Percentiles rank a stretch among this genome's conserved stretches.
Conservation (phyloP, 2,113 vertebrate genomes). For the Festucalex cinctus region DNA sequence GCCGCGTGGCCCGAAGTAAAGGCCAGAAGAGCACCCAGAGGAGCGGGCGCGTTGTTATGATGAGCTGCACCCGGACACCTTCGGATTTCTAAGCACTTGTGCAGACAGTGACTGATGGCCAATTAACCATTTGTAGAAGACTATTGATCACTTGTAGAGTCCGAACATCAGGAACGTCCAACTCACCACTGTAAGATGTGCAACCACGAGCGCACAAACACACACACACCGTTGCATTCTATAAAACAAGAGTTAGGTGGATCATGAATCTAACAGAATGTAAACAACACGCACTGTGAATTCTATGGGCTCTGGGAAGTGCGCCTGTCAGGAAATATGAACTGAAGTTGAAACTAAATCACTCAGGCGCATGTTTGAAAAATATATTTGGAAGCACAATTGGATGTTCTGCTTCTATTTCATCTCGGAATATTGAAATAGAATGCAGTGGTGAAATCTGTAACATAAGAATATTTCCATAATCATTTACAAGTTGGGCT, state of each 20-base stretch:
- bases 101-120: conserved; percentile 75
- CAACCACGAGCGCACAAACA: conserved; percentile 14
- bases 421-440: neutral
- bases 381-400: neutral
- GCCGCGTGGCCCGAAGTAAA: conserved; percentile 59
- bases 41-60: conserved; percentile 65
- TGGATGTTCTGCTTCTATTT: neutral
- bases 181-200: conserved; percentile 34
- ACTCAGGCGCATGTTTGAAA: neutral
- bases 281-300: neutral
- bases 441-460: neutral
- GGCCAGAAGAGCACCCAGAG: conserved; percentile 64
- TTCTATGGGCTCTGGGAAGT: neutral
- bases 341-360: neutral
- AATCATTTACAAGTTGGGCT: too few relatives aligned
- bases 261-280: neutral
- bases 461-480: neutral
- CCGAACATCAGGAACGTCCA: conserved; percentile 46
- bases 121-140: conserved; percentile 73
- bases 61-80: conserved; percentile 71
- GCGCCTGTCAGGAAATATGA: conserved; percentile 10
- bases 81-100: conserved; percentile 67
- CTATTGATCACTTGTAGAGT: conserved; percentile 70
- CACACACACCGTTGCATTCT: conserved; percentile 15
- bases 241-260: conserved; percentile 22